Base-by-base conservation (phyloP, 2,888 invertebrate species). In the Pardosa pseudoannulata region DNA sequence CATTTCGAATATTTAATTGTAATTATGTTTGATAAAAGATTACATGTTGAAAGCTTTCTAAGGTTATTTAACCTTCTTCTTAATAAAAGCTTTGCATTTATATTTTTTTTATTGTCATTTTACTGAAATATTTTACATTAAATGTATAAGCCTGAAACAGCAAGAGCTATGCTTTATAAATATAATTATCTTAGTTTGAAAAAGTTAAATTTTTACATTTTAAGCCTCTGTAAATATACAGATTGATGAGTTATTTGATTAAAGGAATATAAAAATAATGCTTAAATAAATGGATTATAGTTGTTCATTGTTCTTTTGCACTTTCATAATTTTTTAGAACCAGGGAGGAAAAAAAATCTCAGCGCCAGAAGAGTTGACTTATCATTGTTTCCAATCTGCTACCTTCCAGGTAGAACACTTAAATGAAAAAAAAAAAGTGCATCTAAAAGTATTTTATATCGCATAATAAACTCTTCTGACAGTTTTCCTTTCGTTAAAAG, bases 401-500 rank as follows among this genome's bases (percentile, higher is more conserved):
- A 23, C 56, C 56, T 56, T 56, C 56, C 23, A 23, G 23, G 56
- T 56, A 56, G 23, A 5, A 16, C 16, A 56, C 23, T 56, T 56
- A 56, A 56, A 56, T 56, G 23, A 23, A 56, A 56, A 36, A 56
- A 23, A 56, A 56, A 36, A 56, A 56, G 23, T 56, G 19, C 56
- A 56, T 11, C 56, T 56, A 23, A 56, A 56, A 56, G 56, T 56
- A 56, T 56, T 56, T 56, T 56, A 65, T 31, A 65, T 16, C 31
- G 65, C n/a, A n/a, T 65, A 65, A 70, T 41, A 41, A 70, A 70
- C 41, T 28, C 70, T 36, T 23, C 28, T 70, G 70, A 41, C 70
- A 70, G 70, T 75, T 70, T 70, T 62, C 70, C 28, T 32, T 31
- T 28, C 19, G 39, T 81, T 81, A 81, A 75, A 81, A 81, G 74